phyloP scores from a whole-genome alignment of 2,888 invertebrate species.

The Cerastis leucographa region DNA sequence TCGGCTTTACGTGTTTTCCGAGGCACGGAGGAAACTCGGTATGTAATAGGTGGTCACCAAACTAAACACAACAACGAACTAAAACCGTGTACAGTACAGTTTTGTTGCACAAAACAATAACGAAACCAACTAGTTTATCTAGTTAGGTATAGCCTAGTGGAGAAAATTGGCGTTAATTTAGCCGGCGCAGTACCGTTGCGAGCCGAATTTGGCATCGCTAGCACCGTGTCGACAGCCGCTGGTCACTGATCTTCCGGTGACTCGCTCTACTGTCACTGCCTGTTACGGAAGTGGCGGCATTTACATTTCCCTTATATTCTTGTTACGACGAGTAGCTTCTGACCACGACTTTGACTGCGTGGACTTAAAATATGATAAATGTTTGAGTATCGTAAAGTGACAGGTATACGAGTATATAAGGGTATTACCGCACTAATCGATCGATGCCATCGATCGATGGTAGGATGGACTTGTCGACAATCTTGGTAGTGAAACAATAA shows the following conservation, averaged over 20 bases:
- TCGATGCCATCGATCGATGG: too few relatives aligned
- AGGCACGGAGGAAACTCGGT: not conserved
- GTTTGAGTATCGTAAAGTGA: not conserved
- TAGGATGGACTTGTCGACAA: too few relatives aligned
- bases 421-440: too few relatives aligned
- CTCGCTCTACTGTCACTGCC: constrained; percentile 57
- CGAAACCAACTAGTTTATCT: constrained; percentile 52
- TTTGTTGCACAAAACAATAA: constrained; percentile 32
- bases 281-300: constrained; percentile 40
- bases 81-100: constrained; percentile 35
- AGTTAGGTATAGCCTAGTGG: constrained; percentile 52
- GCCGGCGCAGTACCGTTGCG: constrained; percentile 85
- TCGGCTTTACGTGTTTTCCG: not conserved
- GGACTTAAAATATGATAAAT: not conserved
- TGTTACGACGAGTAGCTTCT: not conserved
- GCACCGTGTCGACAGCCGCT: constrained; percentile 58
- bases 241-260: constrained; percentile 89
- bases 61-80: too few relatives aligned
- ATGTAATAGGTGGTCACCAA: not conserved
- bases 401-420: too few relatives aligned
- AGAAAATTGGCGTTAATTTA: constrained; percentile 80
- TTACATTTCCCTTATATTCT: constrained; percentile 10
- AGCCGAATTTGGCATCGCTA: constrained; percentile 81
- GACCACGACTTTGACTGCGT: not conserved
- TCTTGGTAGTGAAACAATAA: too few relatives aligned